Base-by-base conservation (phyloP, 2,888 invertebrate genomes). In the Himalopsyche kuldschensis region DNA sequence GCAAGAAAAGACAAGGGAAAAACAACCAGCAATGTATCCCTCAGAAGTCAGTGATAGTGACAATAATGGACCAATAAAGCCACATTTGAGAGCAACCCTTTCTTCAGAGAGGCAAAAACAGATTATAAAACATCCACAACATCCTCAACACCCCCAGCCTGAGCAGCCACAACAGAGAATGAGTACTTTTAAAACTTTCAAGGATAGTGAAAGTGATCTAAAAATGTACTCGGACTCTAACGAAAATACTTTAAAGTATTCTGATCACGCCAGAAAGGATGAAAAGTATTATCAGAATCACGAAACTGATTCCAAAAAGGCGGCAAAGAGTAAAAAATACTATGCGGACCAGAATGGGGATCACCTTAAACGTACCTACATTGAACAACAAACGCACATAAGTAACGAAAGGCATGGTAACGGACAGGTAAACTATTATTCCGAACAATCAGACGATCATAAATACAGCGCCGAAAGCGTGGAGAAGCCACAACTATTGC, bases 401-500 rank as follows among this genome's bases (percentile, higher is more conserved):
- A 76, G 46, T 24, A 84, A 84, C 41, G 82, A 78, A 17, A 83
- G 82, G n/a, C 82, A 83, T 48, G 78, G 30, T 63, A 83, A 82
- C 69, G 75, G 75, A 15, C n/a, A 20, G 3, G 55, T 20, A 55
- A 85, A 83, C 27, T 87, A 87, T 79, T 84, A 86, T 69, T 91
- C 91, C 82, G 92, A 92, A 87, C 86, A 87, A 76, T 90, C 93
- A 86, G 89, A 93, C 89, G 90, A 93, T 89, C 93, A 92, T 89
- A 93, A 93, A 87, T 91, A 92, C 82, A 89, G 89, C 80, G 55
- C 55, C 20, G 93, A 93, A 79, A 91, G 91, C 30, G 89, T 90
- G 82, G 92, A 91, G 84, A 92, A 91, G 87, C 92, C 92, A 46
- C 93, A 93, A 87, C 90, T 95, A 82, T 90, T 95, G 76, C 95